These are phyloP conservation scores for Anguilla anguilla DNA, from an alignment of 2,797 vertebrate genomes.

Conservation along the genomic window DNA sequence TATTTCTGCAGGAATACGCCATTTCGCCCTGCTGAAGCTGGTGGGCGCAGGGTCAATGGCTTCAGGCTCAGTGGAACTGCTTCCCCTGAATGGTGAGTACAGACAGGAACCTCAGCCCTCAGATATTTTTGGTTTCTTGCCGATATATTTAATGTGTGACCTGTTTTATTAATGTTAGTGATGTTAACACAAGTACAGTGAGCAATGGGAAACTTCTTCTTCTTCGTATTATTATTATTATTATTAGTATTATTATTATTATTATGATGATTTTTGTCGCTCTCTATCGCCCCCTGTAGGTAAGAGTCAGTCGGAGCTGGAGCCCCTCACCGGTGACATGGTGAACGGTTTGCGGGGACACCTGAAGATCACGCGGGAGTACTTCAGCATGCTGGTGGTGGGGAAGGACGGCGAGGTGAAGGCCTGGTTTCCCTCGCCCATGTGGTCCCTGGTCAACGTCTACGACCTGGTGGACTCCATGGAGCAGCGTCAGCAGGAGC, in stretches of 20 bases:
- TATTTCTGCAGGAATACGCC: slow-evolving; percentile 73
- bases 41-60: slow-evolving; percentile 63
- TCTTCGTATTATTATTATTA: too few species aligned
- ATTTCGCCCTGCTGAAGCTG: slow-evolving; percentile 77
- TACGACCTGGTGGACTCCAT: slow-evolving; percentile 78
- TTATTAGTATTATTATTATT: too few species aligned
- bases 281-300: slow-evolving; percentile 53
- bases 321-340: slow-evolving; percentile 58
- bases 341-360: slow-evolving; percentile 72
- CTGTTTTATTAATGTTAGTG: too few species aligned
- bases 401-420: slow-evolving; percentile 75
- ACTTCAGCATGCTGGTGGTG: slow-evolving; percentile 78
- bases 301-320: slow-evolving; percentile 70
- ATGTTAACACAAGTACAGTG: too few species aligned
- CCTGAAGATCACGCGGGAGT: slow-evolving; percentile 74
- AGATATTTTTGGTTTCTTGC: too few species aligned
- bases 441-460: slow-evolving; percentile 76
- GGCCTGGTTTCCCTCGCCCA: slow-evolving; percentile 75
- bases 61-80: slow-evolving; percentile 72
- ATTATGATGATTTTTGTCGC: not conserved
- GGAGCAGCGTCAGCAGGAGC: slow-evolving; percentile 73
- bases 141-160: too few species aligned
- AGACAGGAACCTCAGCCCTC: too few species aligned
- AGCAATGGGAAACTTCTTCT: too few species aligned
- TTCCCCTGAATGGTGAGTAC: slow-evolving; percentile 74